phyloP scores from a whole-genome alignment of 1,140 invertebrate species.

The Rhizoglyphus robini region DNA sequence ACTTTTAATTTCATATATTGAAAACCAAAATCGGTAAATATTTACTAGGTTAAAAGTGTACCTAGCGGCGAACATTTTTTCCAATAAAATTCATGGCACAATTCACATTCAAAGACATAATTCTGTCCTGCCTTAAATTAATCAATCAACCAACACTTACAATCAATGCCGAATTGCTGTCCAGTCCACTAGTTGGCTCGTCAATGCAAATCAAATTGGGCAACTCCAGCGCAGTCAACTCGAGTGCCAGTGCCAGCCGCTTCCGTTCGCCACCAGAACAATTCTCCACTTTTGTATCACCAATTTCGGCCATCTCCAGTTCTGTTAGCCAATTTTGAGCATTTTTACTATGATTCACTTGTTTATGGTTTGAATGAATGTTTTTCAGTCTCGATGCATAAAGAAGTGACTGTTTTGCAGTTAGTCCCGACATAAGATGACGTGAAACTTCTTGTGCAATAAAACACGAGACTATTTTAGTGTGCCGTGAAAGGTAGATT shows the following conservation, averaged over 20 bases:
- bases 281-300: background rate
- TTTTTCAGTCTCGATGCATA: background rate
- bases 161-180: conserved; percentile 26
- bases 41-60: too few relatives aligned
- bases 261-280: conserved; percentile 69
- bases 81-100: too few relatives aligned
- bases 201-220: conserved; percentile 26
- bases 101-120: too few relatives aligned
- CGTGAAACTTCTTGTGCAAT: background rate
- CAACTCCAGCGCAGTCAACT: conserved; percentile 49
- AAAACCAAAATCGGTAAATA: too few relatives aligned
- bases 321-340: background rate
- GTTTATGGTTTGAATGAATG: too few relatives aligned
- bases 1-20: too few relatives aligned
- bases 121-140: too few relatives aligned
- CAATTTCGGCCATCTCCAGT: background rate
- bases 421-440: background rate
- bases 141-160: too few relatives aligned
- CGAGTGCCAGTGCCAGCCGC: conserved; percentile 77
- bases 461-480: background rate
- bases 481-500: background rate
- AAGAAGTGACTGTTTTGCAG: background rate
- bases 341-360: background rate
- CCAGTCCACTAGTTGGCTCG: conserved; percentile 37
- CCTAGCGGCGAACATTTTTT: too few relatives aligned